Conservation (phyloP, 2,888 invertebrate genomes). For the Eristalis pertinax region DNA sequence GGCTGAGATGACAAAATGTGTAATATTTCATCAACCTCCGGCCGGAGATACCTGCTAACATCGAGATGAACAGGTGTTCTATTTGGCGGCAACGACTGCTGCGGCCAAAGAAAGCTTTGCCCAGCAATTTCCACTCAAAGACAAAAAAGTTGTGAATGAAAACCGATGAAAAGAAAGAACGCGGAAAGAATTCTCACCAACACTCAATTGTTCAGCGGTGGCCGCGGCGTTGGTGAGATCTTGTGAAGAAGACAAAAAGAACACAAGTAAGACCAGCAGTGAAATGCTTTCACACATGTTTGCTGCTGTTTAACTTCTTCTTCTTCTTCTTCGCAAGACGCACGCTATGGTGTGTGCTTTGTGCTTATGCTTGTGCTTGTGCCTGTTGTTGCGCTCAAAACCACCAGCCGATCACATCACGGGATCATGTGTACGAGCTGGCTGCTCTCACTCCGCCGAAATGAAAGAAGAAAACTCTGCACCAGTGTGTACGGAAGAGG, state of each 20-base stretch:
- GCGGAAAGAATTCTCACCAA: slow-evolving; percentile 48
- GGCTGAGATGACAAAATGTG: slow-evolving; percentile 57
- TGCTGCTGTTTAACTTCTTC: slow-evolving; percentile 19
- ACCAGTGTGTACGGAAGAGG: neutral
- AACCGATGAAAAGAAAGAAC: neutral
- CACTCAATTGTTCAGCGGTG: slow-evolving; percentile 5
- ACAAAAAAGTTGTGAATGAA: slow-evolving; percentile 59
- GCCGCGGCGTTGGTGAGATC: slow-evolving; percentile 55
- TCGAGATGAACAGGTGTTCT: slow-evolving; percentile 62
- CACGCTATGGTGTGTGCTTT: slow-evolving; percentile 6
- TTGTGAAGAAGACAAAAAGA: slow-evolving; percentile 15
- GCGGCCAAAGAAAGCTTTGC: slow-evolving; percentile 49
- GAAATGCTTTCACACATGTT: slow-evolving; percentile 72
- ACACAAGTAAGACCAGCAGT: slow-evolving; percentile 15
- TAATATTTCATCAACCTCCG: slow-evolving; percentile 61
- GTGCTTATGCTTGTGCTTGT: neutral
- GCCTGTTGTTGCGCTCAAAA: slow-evolving; percentile 31
- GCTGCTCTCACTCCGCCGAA: slow-evolving; percentile 26
- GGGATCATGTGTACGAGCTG: slow-evolving; percentile 47
- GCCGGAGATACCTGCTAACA: slow-evolving; percentile 62
- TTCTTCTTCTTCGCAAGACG: neutral
- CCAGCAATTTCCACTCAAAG: slow-evolving; percentile 38
- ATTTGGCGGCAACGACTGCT: slow-evolving; percentile 14
- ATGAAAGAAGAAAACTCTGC: slow-evolving; percentile 29
- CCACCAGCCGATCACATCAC: slow-evolving; percentile 21